Base-by-base conservation (phyloP, 2,113 vertebrate species). In the Stictonetta naevosa region DNA sequence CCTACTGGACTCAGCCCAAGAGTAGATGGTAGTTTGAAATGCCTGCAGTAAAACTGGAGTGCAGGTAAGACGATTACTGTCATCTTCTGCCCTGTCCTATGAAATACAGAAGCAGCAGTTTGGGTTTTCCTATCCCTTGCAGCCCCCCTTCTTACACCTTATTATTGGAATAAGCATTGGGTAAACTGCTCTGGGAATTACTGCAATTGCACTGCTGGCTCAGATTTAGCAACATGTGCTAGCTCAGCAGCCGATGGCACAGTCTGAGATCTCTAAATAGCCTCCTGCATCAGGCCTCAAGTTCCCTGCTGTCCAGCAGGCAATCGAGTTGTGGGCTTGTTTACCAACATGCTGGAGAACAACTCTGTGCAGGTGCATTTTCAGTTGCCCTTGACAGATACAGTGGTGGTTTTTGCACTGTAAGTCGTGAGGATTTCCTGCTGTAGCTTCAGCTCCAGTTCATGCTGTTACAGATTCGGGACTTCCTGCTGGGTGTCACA, bases 151-250 rank as follows among this genome's bases (percentile, higher is more conserved):
- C 28, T 68, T 72, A 50, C 76, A 53, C 40, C 23, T 84, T 90
- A 10, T 73, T 87, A 68, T 73, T 55, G 31, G 88, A 92, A 69
- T 68, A 92, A 82, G 33, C 34, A 6, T 14, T 91, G 60, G 16
- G 62, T 93, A 94, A 93, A 95, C 76, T 93, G 56, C 55, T 83
- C 58, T 77, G 52, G 68, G 90, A 90, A 94, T 86, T 88, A 83
- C 78, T 56, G 75, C 50, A 64, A 19, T 36, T 92, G 76, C 69
- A 72, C 13, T 53, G 66, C 53, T 2, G 3, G 69, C 31, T 94
- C 68, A 78, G 66, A 64, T 91, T 75, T 92, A 95, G 48, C 64
- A 69, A 68, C 53, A 6, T 60, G 38, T 87, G 71, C 83, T 78
- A 58, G 56, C 56, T 92, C 90, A 84, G 92, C 93, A 96, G 69